Base-by-base conservation (phyloP, 1,140 invertebrate genomes). In the Metaphire vulgaris region DNA sequence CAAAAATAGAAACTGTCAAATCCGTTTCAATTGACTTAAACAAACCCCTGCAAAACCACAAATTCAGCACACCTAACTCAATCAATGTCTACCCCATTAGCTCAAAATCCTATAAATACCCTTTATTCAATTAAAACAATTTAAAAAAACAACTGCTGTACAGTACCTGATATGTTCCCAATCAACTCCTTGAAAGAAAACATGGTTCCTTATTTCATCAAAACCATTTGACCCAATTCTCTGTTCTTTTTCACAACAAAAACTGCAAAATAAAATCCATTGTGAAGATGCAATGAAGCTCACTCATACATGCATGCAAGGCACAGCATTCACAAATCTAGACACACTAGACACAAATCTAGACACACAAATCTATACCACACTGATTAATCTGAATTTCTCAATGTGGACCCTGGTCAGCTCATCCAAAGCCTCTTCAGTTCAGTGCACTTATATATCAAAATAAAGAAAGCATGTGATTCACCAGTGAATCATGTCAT, bases 231-330 rank as follows among this genome's bases (percentile, higher is more conserved):
- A 80, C 34, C 89, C 88, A 77, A 90, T 85, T 85, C 93, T 90
- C 83, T 93, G 91, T 80, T 98, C 96, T 33, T 93, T 90, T 87
- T 99, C 96, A 84, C 93, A 97, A 86, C 96, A 98, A 88, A 98
- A 98, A 83, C 89, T 88, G 80, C 0, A 15, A 65, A 14, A 74
- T 16, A 79, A 1, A 31, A 65, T 14, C 68, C 56, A 65, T 15
- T 65, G 26, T 26, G 56, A 65, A 15, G 56, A 65, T 65, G 26
- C 56, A 65, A 65, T 15, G 14, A 65, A 65, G 26, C 26, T 65
- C 14, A 65, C 26, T 14, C 26, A 65, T 15, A 14, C 26, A 15
- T 15, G 14, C 26, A 26, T 65, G 26, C 26, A 65, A 65, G 26
- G 14, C 26, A 65, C 26, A 15, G 56, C 14, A 65, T 65, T 14